Evolutionary conservation across 2,113 vertebrate species (phyloP).

Genomic region (Alligator mississippiensis): DNA sequence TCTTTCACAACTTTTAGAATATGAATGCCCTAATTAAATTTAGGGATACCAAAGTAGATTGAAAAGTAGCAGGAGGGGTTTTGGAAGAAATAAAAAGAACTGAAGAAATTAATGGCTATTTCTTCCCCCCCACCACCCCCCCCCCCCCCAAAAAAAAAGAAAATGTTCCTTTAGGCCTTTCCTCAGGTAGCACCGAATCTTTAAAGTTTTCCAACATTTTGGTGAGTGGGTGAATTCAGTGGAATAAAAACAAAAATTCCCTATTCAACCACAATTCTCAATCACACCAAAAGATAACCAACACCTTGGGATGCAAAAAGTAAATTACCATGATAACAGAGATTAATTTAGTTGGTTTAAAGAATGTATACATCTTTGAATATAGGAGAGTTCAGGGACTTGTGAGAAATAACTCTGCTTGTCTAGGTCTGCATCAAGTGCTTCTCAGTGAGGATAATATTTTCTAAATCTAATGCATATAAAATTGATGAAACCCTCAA

Average conservation of each 20-base stretch:
- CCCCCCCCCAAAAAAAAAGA: too few relatives aligned
- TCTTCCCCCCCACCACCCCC: not conserved
- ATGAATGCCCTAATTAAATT: not conserved
- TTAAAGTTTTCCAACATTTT: not conserved
- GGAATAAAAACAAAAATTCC: not conserved
- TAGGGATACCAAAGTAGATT: not conserved
- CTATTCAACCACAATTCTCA: not conserved
- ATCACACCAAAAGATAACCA: not conserved
- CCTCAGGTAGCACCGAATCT: rapidly evolving
- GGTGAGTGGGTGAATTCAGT: not conserved
- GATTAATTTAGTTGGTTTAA: constrained; percentile 6
- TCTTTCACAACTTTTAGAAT: not conserved
- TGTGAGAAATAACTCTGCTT: constrained; percentile 58
- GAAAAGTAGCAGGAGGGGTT: not conserved
- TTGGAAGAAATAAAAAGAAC: not conserved
- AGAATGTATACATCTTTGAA: constrained; percentile 44
- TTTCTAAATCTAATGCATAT: constrained; percentile 28
- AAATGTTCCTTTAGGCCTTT: not conserved
- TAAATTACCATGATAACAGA: not conserved
- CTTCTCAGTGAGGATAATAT: constrained; percentile 18
- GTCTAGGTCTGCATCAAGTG: constrained; percentile 16
- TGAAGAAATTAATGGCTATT: not conserved
- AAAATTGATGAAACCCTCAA: constrained; percentile 45
- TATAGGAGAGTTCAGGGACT: constrained; percentile 12
- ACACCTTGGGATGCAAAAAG: not conserved